Evolutionary conservation across 64 coral and sea anemone species (phyloP), one percentile per base, ranked within the genome.

Genomic region (Actinia equina): DNA sequence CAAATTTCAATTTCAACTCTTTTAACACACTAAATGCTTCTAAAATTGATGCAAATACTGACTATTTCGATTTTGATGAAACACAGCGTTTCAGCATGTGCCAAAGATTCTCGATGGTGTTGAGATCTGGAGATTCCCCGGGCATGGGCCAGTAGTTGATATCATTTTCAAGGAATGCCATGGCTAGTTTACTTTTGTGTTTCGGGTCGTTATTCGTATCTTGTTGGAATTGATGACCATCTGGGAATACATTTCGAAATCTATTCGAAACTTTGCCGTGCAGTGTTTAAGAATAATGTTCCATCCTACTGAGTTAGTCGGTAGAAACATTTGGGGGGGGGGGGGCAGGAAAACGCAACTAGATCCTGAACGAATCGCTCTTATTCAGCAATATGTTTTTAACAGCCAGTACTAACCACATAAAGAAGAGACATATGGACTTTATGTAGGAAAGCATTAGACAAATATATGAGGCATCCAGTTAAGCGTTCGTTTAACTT

Each of bases 391-490:
- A 43, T 84, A 77, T 60, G 64, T 90, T 26, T 90, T 90, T 43
- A 85, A 85, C 85, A 85, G 85, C 59, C 45, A 17, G 83, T 82
- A 19, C 76, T 82, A 77, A 80, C 59, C 18, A 59, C 89, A 77
- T 82, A 90, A 11, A 85, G 52, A 52, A 82, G 78, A 52, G 53
- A 76, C 2, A 17, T 85, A 13, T 90, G 82, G 88, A 90, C 79
- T 20, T 83, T 62, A 37, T 90, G 88, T 58, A 78, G 88, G 19
- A 90, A 90, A 45, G 88, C 88, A 6, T 83, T 90, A 80, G 89
- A 90, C 56, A 41, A 82, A 82, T 82, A 82, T 37, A 51, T 51
- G 25, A 25, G 79, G 43, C 79, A 41, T 19, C 79, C 79, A 22
- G 79, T 82, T 19, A 82, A 82, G 45, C 43, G 79, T 51, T 82